Percentiles rank a stretch among this genome's conserved stretches.
Conservation (phyloP, 1,140 invertebrate species). For the Saccostrea glomerata region DNA sequence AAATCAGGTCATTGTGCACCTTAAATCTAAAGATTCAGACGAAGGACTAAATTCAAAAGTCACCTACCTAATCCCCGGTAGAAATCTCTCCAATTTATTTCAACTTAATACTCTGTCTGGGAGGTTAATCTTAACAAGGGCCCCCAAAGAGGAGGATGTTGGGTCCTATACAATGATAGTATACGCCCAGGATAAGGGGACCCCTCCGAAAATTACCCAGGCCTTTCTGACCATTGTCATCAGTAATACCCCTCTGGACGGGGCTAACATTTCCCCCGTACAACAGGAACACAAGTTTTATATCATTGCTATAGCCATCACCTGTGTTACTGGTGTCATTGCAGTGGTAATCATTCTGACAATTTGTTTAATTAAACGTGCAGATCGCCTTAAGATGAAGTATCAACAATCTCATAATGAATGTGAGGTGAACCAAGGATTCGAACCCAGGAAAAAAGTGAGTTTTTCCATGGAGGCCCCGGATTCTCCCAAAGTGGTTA, state of each 20-base stretch:
- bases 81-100: constrained; percentile 50
- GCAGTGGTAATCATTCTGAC: constrained; percentile 56
- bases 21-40: constrained; percentile 72
- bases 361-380: constrained; percentile 57
- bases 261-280: neutral
- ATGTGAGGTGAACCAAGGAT: constrained; percentile 32
- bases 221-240: constrained; percentile 46
- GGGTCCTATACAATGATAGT: constrained; percentile 52
- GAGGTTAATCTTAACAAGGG: constrained; percentile 39
- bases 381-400: constrained; percentile 50
- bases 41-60: constrained; percentile 86
- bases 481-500: constrained; percentile 1
- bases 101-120: constrained; percentile 54
- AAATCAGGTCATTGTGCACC: constrained; percentile 82
- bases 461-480: constrained; percentile 42
- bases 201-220: constrained; percentile 51
- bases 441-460: constrained; percentile 48
- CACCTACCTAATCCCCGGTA: constrained; percentile 49
- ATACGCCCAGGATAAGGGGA: constrained; percentile 52
- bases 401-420: constrained; percentile 48
- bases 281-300: constrained; percentile 54
- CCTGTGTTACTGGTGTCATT: constrained; percentile 56
- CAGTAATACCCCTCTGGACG: constrained; percentile 42
- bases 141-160: constrained; percentile 35
- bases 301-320: constrained; percentile 55